Evolutionary conservation across 2,113 vertebrate species (phyloP), one percentile per base, ranked within the genome.

Genomic region (Hyla sarda): DNA sequence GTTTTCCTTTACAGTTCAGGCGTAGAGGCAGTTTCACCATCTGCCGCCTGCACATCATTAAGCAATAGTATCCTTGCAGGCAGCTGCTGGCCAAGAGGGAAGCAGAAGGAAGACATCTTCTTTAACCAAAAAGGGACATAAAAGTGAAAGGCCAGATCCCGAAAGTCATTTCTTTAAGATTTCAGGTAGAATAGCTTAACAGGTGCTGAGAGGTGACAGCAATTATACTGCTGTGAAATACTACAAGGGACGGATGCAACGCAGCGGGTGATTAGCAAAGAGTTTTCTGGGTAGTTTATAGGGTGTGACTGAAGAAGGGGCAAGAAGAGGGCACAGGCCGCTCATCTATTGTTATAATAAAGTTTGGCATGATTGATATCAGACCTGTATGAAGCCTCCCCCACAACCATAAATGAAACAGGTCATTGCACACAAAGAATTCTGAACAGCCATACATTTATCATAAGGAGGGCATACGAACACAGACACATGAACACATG

Each of bases 61-160:
- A 78, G 87, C 87, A 0, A 85, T 71, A 8, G 77, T 91, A 89
- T 67, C 89, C 76, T 60, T 17, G 71, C 52, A 82, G 83, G 89
- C 90, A 88, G 83, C 83, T 89, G 91, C 87, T 69, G 17, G 88
- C 87, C 69, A 89, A 90, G 50, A 91, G 90, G 48, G 88, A 87
- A 88, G 87, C 12, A 5, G 85, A 88, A 90, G 88, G 85, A 82
- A 80, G 77, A 74, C 37, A 65, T 74, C 85, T 62, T 73, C 37
- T 37, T 74, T 62, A 87, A 82, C 85, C 85, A 87, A 74, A 52
- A 74, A 48, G 67, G 85, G 78, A 82, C 52, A 71, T 4, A 17
- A 17, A 79, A 90, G 91, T 90, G 89, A 90, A 92, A 94, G 93
- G 93, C 92, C 90, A 89, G 83, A 90, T 94, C 93, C 90, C 92